phyloP scores from a whole-genome alignment of 2,113 vertebrate species.

The Dasyurus viverrinus region DNA sequence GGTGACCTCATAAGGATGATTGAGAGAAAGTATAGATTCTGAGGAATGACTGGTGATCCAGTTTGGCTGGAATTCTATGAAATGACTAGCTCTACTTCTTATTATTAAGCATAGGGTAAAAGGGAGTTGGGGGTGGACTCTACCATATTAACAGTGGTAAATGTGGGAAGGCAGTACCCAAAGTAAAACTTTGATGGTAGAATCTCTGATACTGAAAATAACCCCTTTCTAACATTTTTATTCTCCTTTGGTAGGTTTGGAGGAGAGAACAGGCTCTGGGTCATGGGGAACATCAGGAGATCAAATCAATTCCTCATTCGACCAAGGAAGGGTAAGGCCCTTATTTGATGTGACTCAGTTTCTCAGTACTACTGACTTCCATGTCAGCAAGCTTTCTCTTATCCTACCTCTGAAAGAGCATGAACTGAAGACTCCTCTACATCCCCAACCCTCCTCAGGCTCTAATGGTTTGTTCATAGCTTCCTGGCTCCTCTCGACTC shows the following conservation, averaged over 20 bases:
- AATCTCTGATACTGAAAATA: constrained; percentile 78
- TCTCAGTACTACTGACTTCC: not conserved
- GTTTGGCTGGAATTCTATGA: not conserved
- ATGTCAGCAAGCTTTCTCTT: not conserved
- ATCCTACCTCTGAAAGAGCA: not conserved
- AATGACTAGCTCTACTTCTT: not conserved
- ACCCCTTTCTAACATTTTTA: constrained; percentile 75
- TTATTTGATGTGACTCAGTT: not conserved
- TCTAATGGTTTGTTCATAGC: not conserved
- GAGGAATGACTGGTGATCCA: not conserved
- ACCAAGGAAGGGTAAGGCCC: constrained; percentile 92
- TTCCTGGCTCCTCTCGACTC: not conserved
- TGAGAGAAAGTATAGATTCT: not conserved
- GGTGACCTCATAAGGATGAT: not conserved
- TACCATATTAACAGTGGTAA: not conserved
- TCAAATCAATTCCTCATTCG: constrained; percentile 95
- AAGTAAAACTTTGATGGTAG: constrained; percentile 57
- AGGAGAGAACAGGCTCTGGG: constrained; percentile 92
- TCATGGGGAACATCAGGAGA: constrained; percentile 92
- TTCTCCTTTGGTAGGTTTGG: constrained; percentile 84
- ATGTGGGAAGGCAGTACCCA: not conserved
- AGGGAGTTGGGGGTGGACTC: not conserved
- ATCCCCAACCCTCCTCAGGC: not conserved
- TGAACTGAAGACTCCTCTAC: not conserved
- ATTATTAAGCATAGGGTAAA: not conserved